Evolutionary conservation across 2,797 vertebrate species (phyloP), one percentile per base, ranked within the genome.

Genomic region (Synanceia verrucosa): DNA sequence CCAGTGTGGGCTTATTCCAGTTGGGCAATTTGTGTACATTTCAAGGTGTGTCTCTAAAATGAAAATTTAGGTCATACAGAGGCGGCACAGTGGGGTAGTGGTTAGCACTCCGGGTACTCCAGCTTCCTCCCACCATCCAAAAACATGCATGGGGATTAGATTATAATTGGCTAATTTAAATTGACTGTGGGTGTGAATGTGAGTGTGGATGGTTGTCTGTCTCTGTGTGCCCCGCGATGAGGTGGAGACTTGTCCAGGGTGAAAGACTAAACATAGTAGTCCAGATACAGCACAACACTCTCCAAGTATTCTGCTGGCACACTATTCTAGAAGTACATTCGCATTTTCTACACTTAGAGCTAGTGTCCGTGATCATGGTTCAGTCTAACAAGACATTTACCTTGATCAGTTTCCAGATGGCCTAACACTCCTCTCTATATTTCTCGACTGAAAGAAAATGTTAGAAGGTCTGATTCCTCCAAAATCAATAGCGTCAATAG

Each of bases 401-500:
- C 44, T 48, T 33, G 13, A 23, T 67, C 21, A 39, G 26, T 31
- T 14, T 31, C 43, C 48, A 28, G 13, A n/a, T 4, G 26, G 16
- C n/a, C 23, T 36, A 34, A 14, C 34, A 44, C n/a, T n/a, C 37
- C 14, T 4, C 10, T 16, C 6, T 46, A 14, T 28, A 11, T 6
- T 26, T 46, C 10, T 66, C 44, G 37, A 56, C 50, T 18, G 6
- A 63, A 41, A 28, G 28, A 5, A 41, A 48, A 43, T 26, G 51
- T 13, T 29, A 34, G 50, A 61, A n/a, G 24, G 7, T 21, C 13
- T 4, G 6, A 55, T 19, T 36, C 28, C 19, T 60, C 7, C 21
- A 36, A 65, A 70, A 71, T 55, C 41, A 64, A 50, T 64, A 6
- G 13, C 12, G 7, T n/a, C n/a, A n/a, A 43, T 43, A 29, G n/a